Conservation (phyloP, 2,113 vertebrate genomes). For the Sinocyclocheilus anophthalmus region DNA sequence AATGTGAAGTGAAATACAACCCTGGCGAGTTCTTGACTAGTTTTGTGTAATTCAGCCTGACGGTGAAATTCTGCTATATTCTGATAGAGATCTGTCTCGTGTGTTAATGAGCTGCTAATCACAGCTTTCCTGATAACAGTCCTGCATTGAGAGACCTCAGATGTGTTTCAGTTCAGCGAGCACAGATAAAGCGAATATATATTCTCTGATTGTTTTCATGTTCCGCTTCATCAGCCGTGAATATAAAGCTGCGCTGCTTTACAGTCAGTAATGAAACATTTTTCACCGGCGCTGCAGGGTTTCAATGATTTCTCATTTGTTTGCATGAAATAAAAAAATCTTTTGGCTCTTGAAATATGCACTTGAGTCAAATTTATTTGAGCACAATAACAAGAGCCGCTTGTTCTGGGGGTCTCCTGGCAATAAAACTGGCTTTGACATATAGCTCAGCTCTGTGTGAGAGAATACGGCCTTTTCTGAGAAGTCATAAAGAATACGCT, state of each 20-base stretch:
- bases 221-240: not conserved
- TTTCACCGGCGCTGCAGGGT: not conserved
- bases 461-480: not conserved
- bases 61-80: not conserved
- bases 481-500: not conserved
- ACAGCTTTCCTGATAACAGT: not conserved
- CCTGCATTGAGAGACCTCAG: not conserved
- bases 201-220: not conserved
- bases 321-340: not conserved
- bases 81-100: not conserved
- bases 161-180: not conserved
- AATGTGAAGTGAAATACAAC: not conserved
- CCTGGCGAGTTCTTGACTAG: not conserved
- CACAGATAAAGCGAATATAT: constrained; percentile 4
- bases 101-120: constrained; percentile 11
- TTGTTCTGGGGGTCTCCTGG: not conserved
- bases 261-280: constrained; percentile 25
- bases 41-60: not conserved
- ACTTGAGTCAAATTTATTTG: constrained; percentile 1
- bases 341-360: constrained; percentile 7
- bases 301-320: constrained; percentile 15
- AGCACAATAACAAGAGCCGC: not conserved
- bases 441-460: not conserved
- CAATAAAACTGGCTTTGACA: not conserved
- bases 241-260: constrained; percentile 11